phyloP scores from a whole-genome alignment of 92 coral and sea anemone species.

The Epizoanthus stellaris region DNA sequence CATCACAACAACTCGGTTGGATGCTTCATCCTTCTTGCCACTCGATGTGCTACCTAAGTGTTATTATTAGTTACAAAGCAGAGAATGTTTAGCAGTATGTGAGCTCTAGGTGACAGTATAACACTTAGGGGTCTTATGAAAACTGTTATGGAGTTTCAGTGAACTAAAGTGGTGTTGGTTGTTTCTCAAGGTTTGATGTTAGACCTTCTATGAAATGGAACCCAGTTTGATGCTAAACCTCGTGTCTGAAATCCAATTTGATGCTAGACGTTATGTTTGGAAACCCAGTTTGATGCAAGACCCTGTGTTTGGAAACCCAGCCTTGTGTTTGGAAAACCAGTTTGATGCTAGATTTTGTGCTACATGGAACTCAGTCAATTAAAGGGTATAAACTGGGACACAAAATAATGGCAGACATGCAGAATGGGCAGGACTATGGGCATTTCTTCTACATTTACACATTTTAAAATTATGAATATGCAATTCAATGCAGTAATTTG shows the following conservation, averaged over 20 bases:
- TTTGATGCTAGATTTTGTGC: neutral
- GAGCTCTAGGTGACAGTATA: slow-evolving; percentile 18
- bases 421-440: too few relatives aligned
- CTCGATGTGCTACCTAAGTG: slow-evolving; percentile 42
- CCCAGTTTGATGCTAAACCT: neutral
- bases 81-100: slow-evolving; percentile 22
- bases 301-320: neutral
- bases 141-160: neutral
- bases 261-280: neutral
- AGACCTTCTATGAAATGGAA: neutral
- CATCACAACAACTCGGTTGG: slow-evolving; percentile 64
- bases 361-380: neutral
- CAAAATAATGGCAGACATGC: too few relatives aligned
- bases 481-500: too few relatives aligned
- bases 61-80: slow-evolving; percentile 45
- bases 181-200: neutral
- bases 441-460: too few relatives aligned
- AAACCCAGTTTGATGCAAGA: neutral
- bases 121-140: slow-evolving; percentile 11
- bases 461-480: too few relatives aligned
- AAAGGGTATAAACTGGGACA: too few relatives aligned
- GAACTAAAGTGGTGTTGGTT: neutral
- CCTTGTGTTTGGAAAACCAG: neutral
- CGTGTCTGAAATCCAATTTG: neutral
- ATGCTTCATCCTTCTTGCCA: slow-evolving; percentile 35